Base-by-base conservation (phyloP, 37 sponge, comb jelly and placozoan species). In the Crambe crambe region DNA sequence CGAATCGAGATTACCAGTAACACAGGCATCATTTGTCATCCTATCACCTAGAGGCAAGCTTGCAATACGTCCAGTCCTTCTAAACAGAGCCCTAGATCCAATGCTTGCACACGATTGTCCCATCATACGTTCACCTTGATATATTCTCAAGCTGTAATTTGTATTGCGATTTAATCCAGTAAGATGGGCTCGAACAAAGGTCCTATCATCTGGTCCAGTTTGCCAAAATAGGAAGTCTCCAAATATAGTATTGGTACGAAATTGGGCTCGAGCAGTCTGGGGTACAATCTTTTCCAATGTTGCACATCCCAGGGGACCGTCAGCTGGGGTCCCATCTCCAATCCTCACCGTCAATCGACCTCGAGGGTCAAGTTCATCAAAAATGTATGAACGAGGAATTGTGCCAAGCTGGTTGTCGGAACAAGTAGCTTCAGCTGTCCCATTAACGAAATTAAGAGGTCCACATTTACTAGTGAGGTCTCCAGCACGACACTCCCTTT, bases 381-480 rank as follows among this genome's bases (percentile, higher is more conserved):
- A 5, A 23, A 88, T 37, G 9, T 26, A 23, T 22, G 37, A 35
- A 2, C 32, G 27, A n/a, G 80, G 60, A 36, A 80, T 35, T 0
- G 60, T 18, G 29, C 85, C 85, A 15, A 89, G 76, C 58, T 84
- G 85, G 26, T 37, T 64, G 57, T 89, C 90, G 22, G 80, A 75
- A 42, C 90, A 89, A 70, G 42, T 80, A 2, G 44, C 47, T 26
- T 75, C 60, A 8, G 58, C 65, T 18, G 83, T 41, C 21, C 68
- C 43, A 70, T 68, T 30, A 15, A 21, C 56, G 9, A 44, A 40
- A 17, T 47, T 26, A 18, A 89, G 69, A 40, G 59, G 61, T 23
- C 90, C 90, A 70, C 90, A 89, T 61, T 89, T 89, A 26, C 64
- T 39, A 18, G 75, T 42, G 26, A 89, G 44, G 63, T 84, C 81